phyloP scores from a whole-genome alignment of 2,797 vertebrate genomes.

The Sternotherus odoratus region DNA sequence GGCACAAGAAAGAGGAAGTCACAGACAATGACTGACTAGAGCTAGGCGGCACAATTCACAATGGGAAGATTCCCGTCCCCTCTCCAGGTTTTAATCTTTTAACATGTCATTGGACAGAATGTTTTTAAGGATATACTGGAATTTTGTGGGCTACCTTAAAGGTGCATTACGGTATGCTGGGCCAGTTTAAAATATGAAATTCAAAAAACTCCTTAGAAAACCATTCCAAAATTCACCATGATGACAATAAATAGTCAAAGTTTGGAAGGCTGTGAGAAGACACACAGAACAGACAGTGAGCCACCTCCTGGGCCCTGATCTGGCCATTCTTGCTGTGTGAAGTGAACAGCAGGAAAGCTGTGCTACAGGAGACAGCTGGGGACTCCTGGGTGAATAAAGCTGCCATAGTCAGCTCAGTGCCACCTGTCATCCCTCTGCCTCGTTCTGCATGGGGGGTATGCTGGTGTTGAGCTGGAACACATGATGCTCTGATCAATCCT shows the following conservation, averaged over 20 bases:
- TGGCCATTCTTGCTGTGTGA: rapidly evolving
- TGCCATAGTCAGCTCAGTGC: neutral
- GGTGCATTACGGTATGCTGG: neutral
- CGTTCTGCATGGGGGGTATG: neutral
- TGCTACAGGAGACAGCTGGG: neutral
- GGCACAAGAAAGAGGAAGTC: neutral
- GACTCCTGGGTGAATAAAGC: rapidly evolving
- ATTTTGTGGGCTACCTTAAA: neutral
- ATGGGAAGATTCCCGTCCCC: neutral
- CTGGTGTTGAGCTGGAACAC: neutral
- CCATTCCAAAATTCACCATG: neutral
- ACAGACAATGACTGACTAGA: neutral
- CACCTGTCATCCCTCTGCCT: neutral
- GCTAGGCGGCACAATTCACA: neutral
- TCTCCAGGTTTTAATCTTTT: neutral
- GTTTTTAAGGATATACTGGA: neutral
- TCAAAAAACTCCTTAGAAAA: neutral
- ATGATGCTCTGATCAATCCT: neutral
- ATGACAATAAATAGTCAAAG: neutral
- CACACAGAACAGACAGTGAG: neutral
- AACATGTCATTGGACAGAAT: neutral
- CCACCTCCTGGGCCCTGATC: neutral
- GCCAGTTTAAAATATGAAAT: neutral
- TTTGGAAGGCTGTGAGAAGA: neutral
- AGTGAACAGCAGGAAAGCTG: neutral